Conservation (phyloP, 2,888 invertebrate genomes). For the Elaeidobius kamerunicus region DNA sequence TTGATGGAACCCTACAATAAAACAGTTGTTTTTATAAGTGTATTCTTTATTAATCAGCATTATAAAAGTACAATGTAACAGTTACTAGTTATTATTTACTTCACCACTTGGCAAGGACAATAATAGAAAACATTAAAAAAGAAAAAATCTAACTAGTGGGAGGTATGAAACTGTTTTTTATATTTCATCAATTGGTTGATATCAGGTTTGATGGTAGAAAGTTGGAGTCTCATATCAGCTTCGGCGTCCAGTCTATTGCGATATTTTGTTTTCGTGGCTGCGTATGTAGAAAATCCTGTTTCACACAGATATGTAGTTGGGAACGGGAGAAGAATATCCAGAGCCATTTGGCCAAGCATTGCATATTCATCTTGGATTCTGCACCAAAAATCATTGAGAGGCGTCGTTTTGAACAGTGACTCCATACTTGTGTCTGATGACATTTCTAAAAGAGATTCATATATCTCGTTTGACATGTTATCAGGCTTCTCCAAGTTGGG, state of each 20-base stretch:
- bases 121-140: background rate
- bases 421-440: slow-evolving; percentile 21
- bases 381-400: slow-evolving; percentile 20
- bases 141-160: background rate
- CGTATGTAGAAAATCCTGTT: background rate
- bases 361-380: slow-evolving; percentile 17
- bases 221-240: background rate
- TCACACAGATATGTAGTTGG: background rate
- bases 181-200: background rate
- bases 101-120: too few species aligned
- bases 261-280: background rate
- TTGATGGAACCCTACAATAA: background rate
- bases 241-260: background rate
- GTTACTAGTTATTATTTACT: too few species aligned
- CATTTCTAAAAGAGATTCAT: slow-evolving; percentile 24
- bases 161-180: background rate
- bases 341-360: slow-evolving; percentile 13
- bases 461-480: slow-evolving; percentile 21
- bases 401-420: slow-evolving; percentile 21
- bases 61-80: background rate
- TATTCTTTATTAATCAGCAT: background rate
- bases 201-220: background rate
- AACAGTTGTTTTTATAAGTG: background rate
- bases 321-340: slow-evolving; percentile 9
- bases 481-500: slow-evolving; percentile 18